These are phyloP conservation scores for Chloroceryle amazona DNA, from an alignment of 2,797 vertebrate species.

Conservation along the genomic window DNA sequence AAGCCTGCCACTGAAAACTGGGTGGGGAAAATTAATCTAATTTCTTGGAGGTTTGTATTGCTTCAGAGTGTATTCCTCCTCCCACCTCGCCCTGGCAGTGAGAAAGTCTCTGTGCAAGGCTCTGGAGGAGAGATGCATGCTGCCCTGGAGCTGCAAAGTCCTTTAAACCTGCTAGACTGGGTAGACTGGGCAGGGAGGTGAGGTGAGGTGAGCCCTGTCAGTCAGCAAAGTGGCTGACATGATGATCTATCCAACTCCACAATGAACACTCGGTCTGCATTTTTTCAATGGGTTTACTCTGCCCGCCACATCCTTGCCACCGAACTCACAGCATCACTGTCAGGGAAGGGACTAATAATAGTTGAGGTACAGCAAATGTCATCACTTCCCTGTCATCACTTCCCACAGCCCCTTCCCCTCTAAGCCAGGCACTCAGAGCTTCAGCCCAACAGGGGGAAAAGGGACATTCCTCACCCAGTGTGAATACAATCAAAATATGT, in stretches of 20 bases:
- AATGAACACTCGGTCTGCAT: neutral
- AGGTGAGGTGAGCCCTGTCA: neutral
- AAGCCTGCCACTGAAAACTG: neutral
- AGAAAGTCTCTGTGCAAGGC: neutral
- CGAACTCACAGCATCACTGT: neutral
- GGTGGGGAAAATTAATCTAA: neutral
- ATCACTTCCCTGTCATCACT: neutral
- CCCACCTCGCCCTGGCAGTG: neutral
- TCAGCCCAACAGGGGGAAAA: neutral
- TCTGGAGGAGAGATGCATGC: neutral
- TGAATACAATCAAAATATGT: neutral
- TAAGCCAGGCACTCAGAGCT: neutral
- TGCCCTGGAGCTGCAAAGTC: neutral
- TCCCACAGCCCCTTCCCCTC: neutral
- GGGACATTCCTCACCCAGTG: slow-evolving; percentile 11
- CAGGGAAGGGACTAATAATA: neutral
- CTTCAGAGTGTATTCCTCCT: neutral
- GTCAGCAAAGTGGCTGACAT: accelerated
- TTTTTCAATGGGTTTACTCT: neutral
- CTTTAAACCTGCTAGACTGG: neutral
- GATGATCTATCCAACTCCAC: accelerated
- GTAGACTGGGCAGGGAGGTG: neutral
- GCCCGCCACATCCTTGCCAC: neutral
- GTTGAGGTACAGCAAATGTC: neutral
- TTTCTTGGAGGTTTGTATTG: neutral